Conservation (phyloP, 2,888 invertebrate genomes). For the Blastobasis adustella region DNA sequence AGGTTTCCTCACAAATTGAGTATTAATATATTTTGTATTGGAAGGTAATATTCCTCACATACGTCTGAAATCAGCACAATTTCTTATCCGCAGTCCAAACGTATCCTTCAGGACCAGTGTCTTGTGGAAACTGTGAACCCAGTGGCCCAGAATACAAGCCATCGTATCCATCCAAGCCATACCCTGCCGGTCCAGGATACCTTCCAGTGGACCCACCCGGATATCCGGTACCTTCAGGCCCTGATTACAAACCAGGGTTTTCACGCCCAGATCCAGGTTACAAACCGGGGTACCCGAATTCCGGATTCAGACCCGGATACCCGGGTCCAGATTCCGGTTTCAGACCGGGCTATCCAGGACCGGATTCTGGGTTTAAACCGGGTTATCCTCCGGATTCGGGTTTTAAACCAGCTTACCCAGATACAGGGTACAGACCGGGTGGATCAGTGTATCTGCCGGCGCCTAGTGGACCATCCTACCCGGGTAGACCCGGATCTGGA, state of each 20-base stretch:
- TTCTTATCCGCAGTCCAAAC: too few species aligned
- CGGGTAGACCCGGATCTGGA: slow-evolving; percentile 4
- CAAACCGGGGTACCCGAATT: background rate
- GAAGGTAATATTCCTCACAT: too few species aligned
- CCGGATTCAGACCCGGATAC: slow-evolving; percentile 12
- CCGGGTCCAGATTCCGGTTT: background rate
- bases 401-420: background rate
- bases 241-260: slow-evolving; percentile 14
- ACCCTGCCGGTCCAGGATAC: too few species aligned
- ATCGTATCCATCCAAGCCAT: too few species aligned
- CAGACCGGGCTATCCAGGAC: slow-evolving; percentile 13
- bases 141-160: slow-evolving; percentile 3
- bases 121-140: too few species aligned
- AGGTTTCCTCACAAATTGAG: too few species aligned
- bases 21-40: too few species aligned
- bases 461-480: slow-evolving; percentile 8
- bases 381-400: background rate
- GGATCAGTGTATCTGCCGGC: slow-evolving; percentile 7
- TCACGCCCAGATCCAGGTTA: slow-evolving; percentile 16
- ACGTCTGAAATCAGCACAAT: too few species aligned
- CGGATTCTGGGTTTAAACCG: background rate
- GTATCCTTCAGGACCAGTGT: too few species aligned
- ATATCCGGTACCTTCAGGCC: background rate
- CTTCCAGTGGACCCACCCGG: too few species aligned
- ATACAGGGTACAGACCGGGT: background rate